Percentiles rank a stretch among this genome's conserved stretches.
Conservation (phyloP, 1,140 invertebrate species). For the Hestina assimilis region DNA sequence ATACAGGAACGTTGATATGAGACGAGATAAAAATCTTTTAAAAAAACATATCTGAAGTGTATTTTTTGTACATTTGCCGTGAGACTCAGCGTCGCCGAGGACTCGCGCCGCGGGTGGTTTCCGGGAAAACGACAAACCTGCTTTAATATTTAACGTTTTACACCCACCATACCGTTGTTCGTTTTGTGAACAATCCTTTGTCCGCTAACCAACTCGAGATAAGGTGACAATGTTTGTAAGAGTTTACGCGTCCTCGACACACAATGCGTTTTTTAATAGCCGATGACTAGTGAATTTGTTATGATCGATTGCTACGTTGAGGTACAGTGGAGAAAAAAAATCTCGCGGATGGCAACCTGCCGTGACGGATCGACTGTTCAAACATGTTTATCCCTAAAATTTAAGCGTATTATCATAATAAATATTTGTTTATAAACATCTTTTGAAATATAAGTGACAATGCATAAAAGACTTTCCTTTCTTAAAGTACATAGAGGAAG, state of each 20-base stretch:
- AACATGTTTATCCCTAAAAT: conserved; percentile 27
- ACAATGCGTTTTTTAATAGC: conserved; percentile 73
- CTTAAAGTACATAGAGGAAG: neutral
- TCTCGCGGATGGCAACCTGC: conserved; percentile 45
- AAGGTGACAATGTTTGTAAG: conserved; percentile 74
- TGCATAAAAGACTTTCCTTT: neutral
- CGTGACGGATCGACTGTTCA: conserved; percentile 28
- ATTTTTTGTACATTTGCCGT: conserved; percentile 65
- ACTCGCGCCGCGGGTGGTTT: conserved; percentile 68
- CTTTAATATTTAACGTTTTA: conserved; percentile 67
- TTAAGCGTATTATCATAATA: conserved; percentile 16
- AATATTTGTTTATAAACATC: conserved; percentile 9
- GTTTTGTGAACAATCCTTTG: conserved; percentile 63
- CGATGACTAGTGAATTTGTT: conserved; percentile 77
- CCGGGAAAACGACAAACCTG: conserved; percentile 58
- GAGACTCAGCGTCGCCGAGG: conserved; percentile 67
- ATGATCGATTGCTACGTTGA: conserved; percentile 64
- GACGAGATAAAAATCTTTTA: conserved; percentile 55
- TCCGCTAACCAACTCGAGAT: conserved; percentile 53
- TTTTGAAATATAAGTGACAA: neutral
- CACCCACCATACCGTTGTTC: conserved; percentile 63
- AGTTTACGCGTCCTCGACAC: conserved; percentile 61
- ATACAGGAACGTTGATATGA: conserved; percentile 63
- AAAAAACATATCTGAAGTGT: conserved; percentile 57
- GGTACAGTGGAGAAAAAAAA: conserved; percentile 42